Base-by-base conservation (phyloP, 1,140 invertebrate species). In the Bombus ignitus region DNA sequence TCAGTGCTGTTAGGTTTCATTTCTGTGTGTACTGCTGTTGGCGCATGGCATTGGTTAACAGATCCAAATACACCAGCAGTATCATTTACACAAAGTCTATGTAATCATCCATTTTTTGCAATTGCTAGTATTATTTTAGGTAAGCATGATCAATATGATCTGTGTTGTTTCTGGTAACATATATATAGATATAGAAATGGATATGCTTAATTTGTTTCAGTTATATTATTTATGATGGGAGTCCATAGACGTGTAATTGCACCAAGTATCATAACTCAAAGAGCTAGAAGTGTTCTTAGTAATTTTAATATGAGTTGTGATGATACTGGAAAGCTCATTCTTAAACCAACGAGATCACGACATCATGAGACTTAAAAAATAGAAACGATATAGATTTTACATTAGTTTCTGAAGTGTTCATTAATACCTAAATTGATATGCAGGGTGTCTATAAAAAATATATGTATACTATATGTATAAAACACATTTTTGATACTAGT, bases 231-330 rank as follows among this genome's bases (percentile, higher is more conserved):
- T 92, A 96, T 99, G 83, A 95, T 97, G 94, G 99, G 99, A 75
- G 98, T 99, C 71, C 99, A 99, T 94, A 98, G 98, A 94, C 96
- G 98, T 94, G 98, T 99, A 1, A 98, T 99, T 84, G 98, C 99
- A 28, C 98, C 99, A 22, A 98, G 98, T 90, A 99, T 99, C 92
- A 98, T 99, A 89, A 98, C 98, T 6, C 97, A 98, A 3, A 95
- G 99, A 87, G 98, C 98, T 44, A 96, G 98, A 70, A 97, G 96
- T 66, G 98, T 99, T 1, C 96, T 99, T 44, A 97, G 97, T 59
- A 98, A 99, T 94, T 99, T 99, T 94, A 99, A 99, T 94, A 99
- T 99, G 98, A 99, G 98, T 72, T 99, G 98, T 96, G 99, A 99
- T 95, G 98, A 99, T 93, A 98, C 98, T 80, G 98, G 98, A 86